phyloP scores from a whole-genome alignment of 2,888 invertebrate species.

The Apamea epomidion region DNA sequence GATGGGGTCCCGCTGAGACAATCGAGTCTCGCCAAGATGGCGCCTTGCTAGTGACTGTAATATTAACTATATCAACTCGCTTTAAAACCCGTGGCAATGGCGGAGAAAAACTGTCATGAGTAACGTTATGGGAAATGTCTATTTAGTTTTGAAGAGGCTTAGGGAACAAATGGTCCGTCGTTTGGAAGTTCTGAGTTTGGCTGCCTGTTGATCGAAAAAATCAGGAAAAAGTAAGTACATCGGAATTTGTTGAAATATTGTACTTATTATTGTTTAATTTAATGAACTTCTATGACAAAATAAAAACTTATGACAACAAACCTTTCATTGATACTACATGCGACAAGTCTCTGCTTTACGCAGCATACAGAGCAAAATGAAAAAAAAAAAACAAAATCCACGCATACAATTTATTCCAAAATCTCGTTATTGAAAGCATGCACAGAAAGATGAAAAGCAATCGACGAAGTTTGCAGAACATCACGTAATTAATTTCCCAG shows the following conservation, averaged over 20 bases:
- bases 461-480: constrained; percentile 3
- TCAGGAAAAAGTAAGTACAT: background rate
- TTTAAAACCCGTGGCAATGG: constrained; percentile 38
- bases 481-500: constrained; percentile 24
- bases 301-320: too few species aligned
- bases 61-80: constrained; percentile 54
- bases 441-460: constrained; percentile 9
- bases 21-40: constrained; percentile 62
- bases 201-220: background rate
- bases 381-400: background rate
- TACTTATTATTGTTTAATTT: background rate
- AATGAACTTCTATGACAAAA: background rate
- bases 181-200: background rate
- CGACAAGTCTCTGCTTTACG: background rate
- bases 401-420: background rate
- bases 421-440: constrained; percentile 17
- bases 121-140: constrained; percentile 9
- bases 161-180: background rate
- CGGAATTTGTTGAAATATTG: background rate
- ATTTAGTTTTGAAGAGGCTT: constrained; percentile 15
- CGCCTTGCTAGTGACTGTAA: constrained; percentile 49
- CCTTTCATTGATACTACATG: background rate
- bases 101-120: constrained; percentile 24
- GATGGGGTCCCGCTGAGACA: constrained; percentile 61
- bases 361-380: background rate